Base-by-base conservation (phyloP, 2,888 invertebrate species). In the Dolichomitus sp. region DNA sequence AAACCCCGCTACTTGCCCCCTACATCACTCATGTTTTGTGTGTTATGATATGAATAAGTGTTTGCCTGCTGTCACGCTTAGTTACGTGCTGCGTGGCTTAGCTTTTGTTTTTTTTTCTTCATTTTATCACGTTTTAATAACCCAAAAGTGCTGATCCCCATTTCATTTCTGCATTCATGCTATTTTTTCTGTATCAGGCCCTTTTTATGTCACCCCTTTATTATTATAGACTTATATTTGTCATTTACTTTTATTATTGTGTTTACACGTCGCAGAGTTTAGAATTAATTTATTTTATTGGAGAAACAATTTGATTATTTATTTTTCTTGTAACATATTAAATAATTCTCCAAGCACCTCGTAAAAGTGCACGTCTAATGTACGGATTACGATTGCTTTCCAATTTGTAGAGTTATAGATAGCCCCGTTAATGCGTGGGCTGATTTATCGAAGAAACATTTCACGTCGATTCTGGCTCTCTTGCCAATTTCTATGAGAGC, bases 71-170 rank as follows among this genome's bases (percentile, higher is more conserved):
- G 79, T 83, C 83, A 85, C 83, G 80, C 80, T 86, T 80, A 81
- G 81, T 84, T 61, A 80, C 80, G 78, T 80, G 77, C 80, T 80
- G 84, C 85, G 81, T 85, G 70, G 84, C 86, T 79, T 81, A 76
- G 85, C 78, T 79, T 83, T 75, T 81, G 33, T 50, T 81, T 37
- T 69, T 59, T 66, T 57, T 27, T 52, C 61, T 80, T 75, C 14
- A 30, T 61, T 68, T 52, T 45, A 59, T 78, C 63, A 75, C 42
- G 12, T 66, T 66, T 68, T 50, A 37, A 45, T 63, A 59, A 40
- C 74, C 50, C 57, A 30, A 61, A 12, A 63, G 61, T 81, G 50
- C 73, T 77, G 30, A 77, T 70, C 19, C 33, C 59, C 12, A 11
- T 63, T 77, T 75, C 48, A 50, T 54, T 61, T 68, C 57, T 80